phyloP scores from a whole-genome alignment of 2,888 invertebrate species.

The Trichopria drosophilae region DNA sequence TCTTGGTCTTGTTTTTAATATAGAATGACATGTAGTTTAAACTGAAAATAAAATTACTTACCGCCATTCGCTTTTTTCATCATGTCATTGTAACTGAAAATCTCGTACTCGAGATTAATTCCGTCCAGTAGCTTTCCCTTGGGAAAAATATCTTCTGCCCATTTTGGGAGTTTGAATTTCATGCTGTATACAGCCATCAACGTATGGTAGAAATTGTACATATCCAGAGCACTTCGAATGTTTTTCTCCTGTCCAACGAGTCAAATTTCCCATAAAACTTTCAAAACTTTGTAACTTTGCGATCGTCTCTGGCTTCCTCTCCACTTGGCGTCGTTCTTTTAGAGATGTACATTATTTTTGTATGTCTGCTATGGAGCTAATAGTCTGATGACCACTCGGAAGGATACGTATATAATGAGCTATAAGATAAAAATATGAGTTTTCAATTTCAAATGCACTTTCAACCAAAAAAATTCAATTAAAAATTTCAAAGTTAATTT shows the following conservation, averaged over 20 bases:
- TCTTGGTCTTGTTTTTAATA: too few relatives aligned
- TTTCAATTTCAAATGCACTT: too few relatives aligned
- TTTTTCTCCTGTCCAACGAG: slow-evolving; percentile 34
- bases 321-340: slow-evolving; percentile 31
- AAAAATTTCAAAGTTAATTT: too few relatives aligned
- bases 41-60: too few relatives aligned
- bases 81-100: slow-evolving; percentile 62
- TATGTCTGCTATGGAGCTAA: too few relatives aligned
- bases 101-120: slow-evolving; percentile 62
- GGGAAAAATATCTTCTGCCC: slow-evolving; percentile 61
- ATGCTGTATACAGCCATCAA: slow-evolving; percentile 60
- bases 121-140: slow-evolving; percentile 61
- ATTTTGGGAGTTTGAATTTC: slow-evolving; percentile 62
- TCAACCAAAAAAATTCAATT: too few relatives aligned
- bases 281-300: slow-evolving; percentile 25
- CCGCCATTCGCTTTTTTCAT: slow-evolving; percentile 63
- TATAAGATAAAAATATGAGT: too few relatives aligned
- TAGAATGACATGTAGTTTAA: too few relatives aligned
- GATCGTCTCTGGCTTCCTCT: slow-evolving; percentile 29
- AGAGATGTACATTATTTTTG: too few relatives aligned
- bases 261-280: slow-evolving; percentile 36
- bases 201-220: slow-evolving; percentile 42
- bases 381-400: too few relatives aligned
- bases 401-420: too few relatives aligned
- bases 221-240: slow-evolving; percentile 32